Conservation (phyloP, 1,140 invertebrate genomes). For the Piezodorus guildinii region DNA sequence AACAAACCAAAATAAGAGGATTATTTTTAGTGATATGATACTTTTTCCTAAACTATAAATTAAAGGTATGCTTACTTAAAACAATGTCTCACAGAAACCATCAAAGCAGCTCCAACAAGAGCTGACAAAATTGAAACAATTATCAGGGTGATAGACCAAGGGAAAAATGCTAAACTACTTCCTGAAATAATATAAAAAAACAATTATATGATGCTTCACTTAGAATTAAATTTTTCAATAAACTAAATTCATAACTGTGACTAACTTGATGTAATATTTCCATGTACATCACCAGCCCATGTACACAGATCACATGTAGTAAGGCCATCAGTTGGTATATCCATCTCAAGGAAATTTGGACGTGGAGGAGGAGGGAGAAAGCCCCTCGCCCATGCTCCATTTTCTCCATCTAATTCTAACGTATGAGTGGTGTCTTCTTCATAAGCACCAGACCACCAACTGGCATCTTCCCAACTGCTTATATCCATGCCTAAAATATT, state of each 20-base stretch:
- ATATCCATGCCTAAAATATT: slow-evolving; percentile 19
- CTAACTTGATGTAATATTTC: neutral
- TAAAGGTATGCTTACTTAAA: slow-evolving; percentile 35
- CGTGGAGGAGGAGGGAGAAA: slow-evolving; percentile 51
- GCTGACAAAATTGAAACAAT: slow-evolving; percentile 43
- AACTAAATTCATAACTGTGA: neutral
- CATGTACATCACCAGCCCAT: slow-evolving; percentile 39
- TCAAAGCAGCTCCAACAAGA: slow-evolving; percentile 41
- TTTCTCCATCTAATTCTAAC: slow-evolving; percentile 44
- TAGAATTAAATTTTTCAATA: neutral
- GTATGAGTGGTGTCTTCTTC: slow-evolving; percentile 46
- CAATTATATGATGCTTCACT: neutral
- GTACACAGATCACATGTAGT: slow-evolving; percentile 59
- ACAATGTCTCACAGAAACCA: slow-evolving; percentile 42
- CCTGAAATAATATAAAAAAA: neutral
- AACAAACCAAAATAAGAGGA: neutral
- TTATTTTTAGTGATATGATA: neutral
- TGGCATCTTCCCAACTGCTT: slow-evolving; percentile 36
- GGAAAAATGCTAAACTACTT: slow-evolving; percentile 27
- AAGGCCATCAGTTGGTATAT: slow-evolving; percentile 47
- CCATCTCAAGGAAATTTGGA: slow-evolving; percentile 45
- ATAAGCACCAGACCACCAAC: slow-evolving; percentile 43
- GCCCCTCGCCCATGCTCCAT: slow-evolving; percentile 49
- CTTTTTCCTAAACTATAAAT: neutral
- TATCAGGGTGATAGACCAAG: slow-evolving; percentile 41